Evolutionary conservation across 2,113 vertebrate genomes (phyloP).

Genomic region (Cavia porcellus): DNA sequence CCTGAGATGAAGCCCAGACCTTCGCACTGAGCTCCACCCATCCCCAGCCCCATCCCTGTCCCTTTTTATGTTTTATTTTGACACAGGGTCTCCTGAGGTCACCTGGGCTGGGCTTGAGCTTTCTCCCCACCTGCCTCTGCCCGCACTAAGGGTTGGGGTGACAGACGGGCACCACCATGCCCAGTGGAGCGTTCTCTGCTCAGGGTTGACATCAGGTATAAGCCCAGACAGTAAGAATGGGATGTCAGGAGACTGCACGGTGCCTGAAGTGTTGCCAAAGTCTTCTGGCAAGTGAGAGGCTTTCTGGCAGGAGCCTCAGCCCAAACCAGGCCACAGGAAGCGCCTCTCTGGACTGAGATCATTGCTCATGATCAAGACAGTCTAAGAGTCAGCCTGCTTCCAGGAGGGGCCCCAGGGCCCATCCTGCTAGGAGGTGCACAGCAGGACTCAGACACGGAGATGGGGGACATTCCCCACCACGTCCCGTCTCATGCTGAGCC

Average conservation of each 20-base stretch:
- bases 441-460: fast-evolving
- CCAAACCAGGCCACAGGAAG: not conserved
- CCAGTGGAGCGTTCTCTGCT: not conserved
- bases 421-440: not conserved
- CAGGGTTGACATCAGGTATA: not conserved
- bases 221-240: not conserved
- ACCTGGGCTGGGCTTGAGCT: not conserved
- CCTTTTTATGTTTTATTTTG: not conserved
- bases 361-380: not conserved
- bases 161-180: not conserved
- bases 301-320: not conserved
- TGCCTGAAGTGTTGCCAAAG: fast-evolving
- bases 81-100: not conserved
- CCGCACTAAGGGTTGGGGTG: not conserved
- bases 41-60: too few relatives aligned
- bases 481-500: not conserved
- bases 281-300: not conserved
- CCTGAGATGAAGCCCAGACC: not conserved
- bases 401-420: not conserved
- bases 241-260: fast-evolving
- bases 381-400: not conserved
- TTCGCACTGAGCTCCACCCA: not conserved
- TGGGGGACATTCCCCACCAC: not conserved
- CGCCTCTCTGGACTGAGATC: not conserved
- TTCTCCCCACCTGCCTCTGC: not conserved